Conservation (phyloP, 2,888 invertebrate genomes). For the Salpingus planirostris region DNA sequence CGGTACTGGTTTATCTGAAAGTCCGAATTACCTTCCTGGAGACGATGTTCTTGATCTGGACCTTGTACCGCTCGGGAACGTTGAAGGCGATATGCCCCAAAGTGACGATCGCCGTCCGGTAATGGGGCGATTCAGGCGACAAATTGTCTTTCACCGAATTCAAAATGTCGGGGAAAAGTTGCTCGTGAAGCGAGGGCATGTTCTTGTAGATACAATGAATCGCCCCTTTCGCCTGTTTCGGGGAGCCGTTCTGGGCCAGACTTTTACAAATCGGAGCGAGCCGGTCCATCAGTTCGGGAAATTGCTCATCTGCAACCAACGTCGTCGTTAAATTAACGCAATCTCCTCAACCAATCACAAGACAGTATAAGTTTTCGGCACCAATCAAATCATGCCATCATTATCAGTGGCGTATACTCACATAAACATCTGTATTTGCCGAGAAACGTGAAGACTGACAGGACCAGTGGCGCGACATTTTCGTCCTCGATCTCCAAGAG, state of each 20-base stretch:
- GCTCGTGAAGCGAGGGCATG: conserved; percentile 60
- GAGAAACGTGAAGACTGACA: conserved; percentile 77
- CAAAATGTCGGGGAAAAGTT: conserved; percentile 74
- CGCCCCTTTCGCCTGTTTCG: conserved; percentile 95
- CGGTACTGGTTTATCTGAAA: no score
- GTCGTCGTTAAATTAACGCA: background rate
- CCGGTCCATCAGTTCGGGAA: conserved; percentile 65
- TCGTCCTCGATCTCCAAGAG: conserved; percentile 77
- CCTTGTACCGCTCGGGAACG: conserved; percentile 81
- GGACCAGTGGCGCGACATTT: conserved; percentile 67
- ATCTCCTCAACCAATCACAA: background rate
- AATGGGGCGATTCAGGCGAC: conserved; percentile 66
- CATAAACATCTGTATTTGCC: conserved; percentile 81
- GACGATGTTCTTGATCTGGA: conserved; percentile 88
- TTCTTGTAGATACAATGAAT: conserved; percentile 86
- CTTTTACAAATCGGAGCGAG: conserved; percentile 81
- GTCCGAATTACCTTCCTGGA: conserved; percentile 80
- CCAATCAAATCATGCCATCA: no score
- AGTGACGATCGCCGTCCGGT: conserved; percentile 88
- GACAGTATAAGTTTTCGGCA: no score
- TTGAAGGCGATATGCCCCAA: conserved; percentile 91
- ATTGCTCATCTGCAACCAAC: conserved; percentile 53
- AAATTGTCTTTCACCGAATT: conserved; percentile 71
- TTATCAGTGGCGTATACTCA: no score
- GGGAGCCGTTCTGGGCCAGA: conserved; percentile 80